A percentile compares a stretch with the other conserved stretches of the same genome.
Evolutionary conservation across 2,113 vertebrate species (phyloP).

Genomic region (Equus quagga): DNA sequence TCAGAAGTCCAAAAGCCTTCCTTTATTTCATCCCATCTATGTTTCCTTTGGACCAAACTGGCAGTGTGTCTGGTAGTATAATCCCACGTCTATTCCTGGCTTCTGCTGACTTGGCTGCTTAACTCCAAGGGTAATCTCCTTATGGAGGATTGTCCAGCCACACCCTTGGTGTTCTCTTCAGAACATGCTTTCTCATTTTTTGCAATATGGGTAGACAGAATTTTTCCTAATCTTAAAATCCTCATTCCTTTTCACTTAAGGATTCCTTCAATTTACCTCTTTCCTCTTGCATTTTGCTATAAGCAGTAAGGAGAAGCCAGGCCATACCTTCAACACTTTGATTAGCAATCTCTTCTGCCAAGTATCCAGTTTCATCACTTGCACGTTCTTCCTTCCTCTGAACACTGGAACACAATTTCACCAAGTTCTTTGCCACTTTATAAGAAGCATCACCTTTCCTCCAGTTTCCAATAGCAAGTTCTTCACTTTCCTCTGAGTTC

Average conservation of each 20-base stretch:
- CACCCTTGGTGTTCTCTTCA: background rate
- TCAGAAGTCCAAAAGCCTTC: background rate
- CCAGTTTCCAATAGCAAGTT: background rate
- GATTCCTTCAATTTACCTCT: background rate
- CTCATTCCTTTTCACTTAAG: background rate
- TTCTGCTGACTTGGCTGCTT: background rate
- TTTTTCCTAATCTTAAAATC: background rate
- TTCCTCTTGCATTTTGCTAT: background rate
- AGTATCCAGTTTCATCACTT: background rate
- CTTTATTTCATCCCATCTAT: background rate
- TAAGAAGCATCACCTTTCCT: background rate
- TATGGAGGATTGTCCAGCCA: background rate
- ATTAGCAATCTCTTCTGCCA: background rate
- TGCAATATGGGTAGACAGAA: background rate
- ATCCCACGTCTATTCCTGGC: background rate
- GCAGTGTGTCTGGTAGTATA: background rate
- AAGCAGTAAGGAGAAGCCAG: background rate
- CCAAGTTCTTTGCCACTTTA: background rate
- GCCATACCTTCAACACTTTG: background rate
- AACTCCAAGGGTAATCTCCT: background rate
- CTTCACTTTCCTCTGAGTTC: background rate
- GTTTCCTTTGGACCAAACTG: background rate
- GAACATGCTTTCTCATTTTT: background rate
- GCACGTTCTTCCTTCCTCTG: background rate
- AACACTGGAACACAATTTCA: background rate